Evolutionary conservation across 2,113 vertebrate genomes (phyloP).

Genomic region (Crotalus tigris): DNA sequence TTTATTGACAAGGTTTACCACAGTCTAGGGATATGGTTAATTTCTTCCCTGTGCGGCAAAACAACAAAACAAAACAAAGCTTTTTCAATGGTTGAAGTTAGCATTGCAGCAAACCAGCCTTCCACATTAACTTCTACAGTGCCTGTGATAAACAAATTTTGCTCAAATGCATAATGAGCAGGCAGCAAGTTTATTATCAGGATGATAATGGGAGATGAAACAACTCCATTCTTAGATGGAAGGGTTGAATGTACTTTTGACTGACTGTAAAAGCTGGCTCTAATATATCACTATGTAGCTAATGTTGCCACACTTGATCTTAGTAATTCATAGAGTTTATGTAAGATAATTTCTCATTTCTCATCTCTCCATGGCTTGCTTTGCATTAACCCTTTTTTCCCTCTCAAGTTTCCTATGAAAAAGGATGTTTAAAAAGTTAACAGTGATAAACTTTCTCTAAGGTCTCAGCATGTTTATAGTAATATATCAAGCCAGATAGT

Average conservation of each 20-base stretch:
- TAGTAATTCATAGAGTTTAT: background rate
- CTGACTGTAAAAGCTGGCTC: background rate
- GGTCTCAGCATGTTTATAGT: background rate
- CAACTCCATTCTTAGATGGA: background rate
- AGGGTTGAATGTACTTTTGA: background rate
- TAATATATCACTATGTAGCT: background rate
- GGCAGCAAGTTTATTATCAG: background rate
- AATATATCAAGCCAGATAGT: background rate
- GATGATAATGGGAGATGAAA: background rate
- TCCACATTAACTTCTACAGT: background rate
- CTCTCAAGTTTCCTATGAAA: background rate
- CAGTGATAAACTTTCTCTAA: background rate
- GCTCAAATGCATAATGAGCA: background rate
- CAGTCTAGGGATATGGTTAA: conserved; percentile 15
- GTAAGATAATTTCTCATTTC: background rate
- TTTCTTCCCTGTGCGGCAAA: conserved; percentile 5
- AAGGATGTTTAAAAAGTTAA: background rate
- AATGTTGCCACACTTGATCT: background rate
- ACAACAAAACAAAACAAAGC: background rate
- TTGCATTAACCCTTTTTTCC: background rate
- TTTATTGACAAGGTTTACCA: conserved; percentile 21
- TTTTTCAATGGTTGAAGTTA: background rate
- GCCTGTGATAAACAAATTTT: background rate
- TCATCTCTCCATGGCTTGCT: background rate
- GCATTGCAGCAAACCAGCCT: background rate